Evolutionary conservation across 2,888 invertebrate genomes (phyloP), one percentile per base, ranked within the genome.

Genomic region (Acanthoscelides obtectus): DNA sequence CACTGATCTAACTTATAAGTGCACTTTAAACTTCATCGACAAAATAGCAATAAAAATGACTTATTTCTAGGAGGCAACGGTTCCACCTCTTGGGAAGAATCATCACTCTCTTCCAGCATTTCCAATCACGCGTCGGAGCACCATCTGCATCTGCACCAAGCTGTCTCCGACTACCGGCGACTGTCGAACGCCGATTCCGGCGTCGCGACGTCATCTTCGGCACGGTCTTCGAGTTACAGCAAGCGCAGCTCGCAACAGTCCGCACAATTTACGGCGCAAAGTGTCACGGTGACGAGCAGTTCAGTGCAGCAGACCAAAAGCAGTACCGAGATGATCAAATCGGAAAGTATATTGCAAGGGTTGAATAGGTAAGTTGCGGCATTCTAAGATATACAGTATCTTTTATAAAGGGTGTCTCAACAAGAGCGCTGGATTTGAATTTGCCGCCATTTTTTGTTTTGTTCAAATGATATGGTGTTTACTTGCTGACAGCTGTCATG

Each of bases 171-270:
- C 72, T 81, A 81, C 65, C 84, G 86, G 76, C 80, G 86, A 22
- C 75, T 86, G 27, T 85, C 85, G 5, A 86, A 86, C 76, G 83
- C 85, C 0, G 89, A 89, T 80, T 87, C 87, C 76, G 91, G 91
- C 77, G 90, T 91, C 80, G 88, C 89, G 70, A 91, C 91, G 21
- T 87, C 90, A 77, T 87, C 90, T 71, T 90, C 89, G 68, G 90
- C 90, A 67, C 87, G 87, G 67, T 86, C 88, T 75, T 90, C 90
- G 45, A 21, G 21, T 12, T 25, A 69, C 21, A 64, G 63, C 20
- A 22, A 25, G 2, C 21, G 22, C 2, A 69, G 69, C 20, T 66
- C 66, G 1, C 66, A 66, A 20, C 66, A 90, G 90, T 77, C 45
- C 1, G 22, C 66, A 20, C 68, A 68, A 20, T 68, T 68, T 27